These are phyloP conservation scores for Valencia hispanica DNA, from an alignment of 2,797 vertebrate species.

Conservation along the genomic window DNA sequence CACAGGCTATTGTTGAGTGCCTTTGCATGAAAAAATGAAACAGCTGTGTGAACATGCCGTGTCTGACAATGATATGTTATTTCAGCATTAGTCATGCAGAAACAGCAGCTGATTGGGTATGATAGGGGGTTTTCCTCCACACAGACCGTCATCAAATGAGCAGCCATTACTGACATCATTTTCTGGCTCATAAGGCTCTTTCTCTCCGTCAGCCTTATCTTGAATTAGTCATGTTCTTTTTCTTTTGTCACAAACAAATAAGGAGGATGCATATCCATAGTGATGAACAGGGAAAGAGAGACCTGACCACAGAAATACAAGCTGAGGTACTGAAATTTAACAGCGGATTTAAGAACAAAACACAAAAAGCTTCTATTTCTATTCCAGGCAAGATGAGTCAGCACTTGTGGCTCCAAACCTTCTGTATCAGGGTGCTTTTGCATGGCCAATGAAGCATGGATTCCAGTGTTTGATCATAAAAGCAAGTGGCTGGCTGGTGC, in stretches of 20 bases:
- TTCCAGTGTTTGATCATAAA: conserved; percentile 69
- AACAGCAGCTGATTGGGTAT: conserved; percentile 66
- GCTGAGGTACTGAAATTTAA: conserved; percentile 28
- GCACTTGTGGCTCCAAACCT: conserved; percentile 53
- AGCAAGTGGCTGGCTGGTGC: conserved; percentile 42
- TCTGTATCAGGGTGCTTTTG: conserved; percentile 45
- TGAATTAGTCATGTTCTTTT: conserved; percentile 47
- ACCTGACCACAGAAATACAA: conserved; percentile 16
- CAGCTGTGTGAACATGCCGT: conserved; percentile 58
- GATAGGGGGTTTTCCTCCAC: conserved; percentile 49
- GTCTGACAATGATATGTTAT: conserved; percentile 69
- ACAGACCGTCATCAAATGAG: conserved; percentile 26
- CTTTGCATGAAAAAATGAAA: conserved; percentile 38
- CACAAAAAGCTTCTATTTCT: conserved; percentile 38
- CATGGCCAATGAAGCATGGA: conserved; percentile 48
- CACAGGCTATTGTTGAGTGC: conserved; percentile 38
- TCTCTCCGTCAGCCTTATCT: conserved; percentile 45
- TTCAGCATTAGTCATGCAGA: conserved; percentile 71
- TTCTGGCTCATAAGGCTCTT: conserved; percentile 45
- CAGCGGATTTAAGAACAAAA: conserved; percentile 54
- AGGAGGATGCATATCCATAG: conserved; percentile 39
- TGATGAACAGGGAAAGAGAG: conserved; percentile 8
- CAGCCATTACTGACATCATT: conserved; percentile 39
- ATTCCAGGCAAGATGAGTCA: conserved; percentile 58
- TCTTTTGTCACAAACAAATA: conserved; percentile 63